Base-by-base conservation (phyloP, 2,113 vertebrate species). In the Procapra przewalskii region DNA sequence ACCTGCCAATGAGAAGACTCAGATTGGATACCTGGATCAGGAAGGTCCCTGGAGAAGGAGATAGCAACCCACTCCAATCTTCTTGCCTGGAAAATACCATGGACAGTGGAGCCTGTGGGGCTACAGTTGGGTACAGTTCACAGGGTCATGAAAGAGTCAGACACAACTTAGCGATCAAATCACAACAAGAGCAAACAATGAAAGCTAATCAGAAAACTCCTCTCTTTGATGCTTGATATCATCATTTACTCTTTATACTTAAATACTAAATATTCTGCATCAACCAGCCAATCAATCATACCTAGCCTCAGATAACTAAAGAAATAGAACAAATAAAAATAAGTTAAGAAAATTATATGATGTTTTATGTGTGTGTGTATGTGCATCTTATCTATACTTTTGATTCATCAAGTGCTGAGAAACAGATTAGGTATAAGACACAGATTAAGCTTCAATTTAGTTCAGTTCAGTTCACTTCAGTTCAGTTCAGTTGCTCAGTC, bases 131-230 rank as follows among this genome's bases (percentile, higher is more conserved):
- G 19, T 23, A 40, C 10, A 75, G 67, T 75, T 40, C 67, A 75
- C 19, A 40, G 67, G 27, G 21, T 40, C 36, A 3, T 5, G 0
- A 23, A 40, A 40, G 67, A 25, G 67, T 75, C 67, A 12, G 67
- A 75, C 36, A 40, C 3, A 12, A 25, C 1, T 75, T 40, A 40
- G 67, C 0, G 3, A 75, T 12, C 21, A 75, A 75, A 71, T 33
- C 31, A 17, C n/a, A 36, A 16, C 33, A 40, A 25, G 33, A 67
- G 33, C 19, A 40, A 75, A 23, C 10, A 40, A 21, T 95, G 23
- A 21, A 93, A 90, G 27, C 80, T 93, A 94, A 95, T 92, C 77
- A 84, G 31, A 91, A 96, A 96, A 91, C 16, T 48, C 80, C 33
- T 48, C 40, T 55, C 27, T 95, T 82, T 71, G 36, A 88, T 88